Evolutionary conservation across 2,797 vertebrate genomes (phyloP).

Genomic region (Syngnathus acus): DNA sequence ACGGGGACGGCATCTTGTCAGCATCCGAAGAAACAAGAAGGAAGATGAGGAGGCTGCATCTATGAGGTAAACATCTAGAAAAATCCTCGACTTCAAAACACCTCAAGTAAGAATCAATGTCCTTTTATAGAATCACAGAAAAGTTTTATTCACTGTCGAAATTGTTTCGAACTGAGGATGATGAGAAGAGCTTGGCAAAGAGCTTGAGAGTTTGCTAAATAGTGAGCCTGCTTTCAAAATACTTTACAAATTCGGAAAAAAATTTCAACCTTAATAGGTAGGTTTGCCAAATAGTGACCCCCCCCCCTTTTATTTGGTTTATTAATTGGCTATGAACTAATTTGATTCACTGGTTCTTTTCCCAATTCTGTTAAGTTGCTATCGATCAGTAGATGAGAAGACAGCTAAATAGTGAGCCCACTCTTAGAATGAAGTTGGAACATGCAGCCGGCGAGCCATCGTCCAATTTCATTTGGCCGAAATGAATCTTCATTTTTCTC

Average conservation of each 20-base stretch:
- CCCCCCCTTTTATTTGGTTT: too few species aligned
- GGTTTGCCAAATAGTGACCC: too few species aligned
- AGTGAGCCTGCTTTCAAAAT: not conserved
- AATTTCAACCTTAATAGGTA: too few species aligned
- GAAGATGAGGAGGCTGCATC: constrained; percentile 36
- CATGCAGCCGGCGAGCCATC: constrained; percentile 16
- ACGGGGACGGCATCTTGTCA: constrained; percentile 48
- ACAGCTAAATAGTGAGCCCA: too few species aligned
- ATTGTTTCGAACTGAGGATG: not conserved
- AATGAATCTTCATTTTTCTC: not conserved
- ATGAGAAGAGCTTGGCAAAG: not conserved
- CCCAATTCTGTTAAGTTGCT: too few species aligned
- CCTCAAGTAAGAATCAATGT: not conserved
- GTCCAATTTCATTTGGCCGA: constrained; percentile 22
- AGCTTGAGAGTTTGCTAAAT: not conserved
- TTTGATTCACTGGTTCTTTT: too few species aligned
- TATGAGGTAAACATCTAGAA: constrained; percentile 23
- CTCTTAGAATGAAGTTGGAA: too few species aligned
- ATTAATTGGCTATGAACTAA: too few species aligned
- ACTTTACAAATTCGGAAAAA: not conserved
- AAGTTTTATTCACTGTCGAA: not conserved
- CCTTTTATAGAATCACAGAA: not conserved
- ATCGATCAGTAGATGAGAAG: too few species aligned
- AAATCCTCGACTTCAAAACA: not conserved
- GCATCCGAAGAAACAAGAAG: constrained; percentile 33